Evolutionary conservation across 2,113 vertebrate genomes (phyloP).

Genomic region (Ascaphus truei): DNA sequence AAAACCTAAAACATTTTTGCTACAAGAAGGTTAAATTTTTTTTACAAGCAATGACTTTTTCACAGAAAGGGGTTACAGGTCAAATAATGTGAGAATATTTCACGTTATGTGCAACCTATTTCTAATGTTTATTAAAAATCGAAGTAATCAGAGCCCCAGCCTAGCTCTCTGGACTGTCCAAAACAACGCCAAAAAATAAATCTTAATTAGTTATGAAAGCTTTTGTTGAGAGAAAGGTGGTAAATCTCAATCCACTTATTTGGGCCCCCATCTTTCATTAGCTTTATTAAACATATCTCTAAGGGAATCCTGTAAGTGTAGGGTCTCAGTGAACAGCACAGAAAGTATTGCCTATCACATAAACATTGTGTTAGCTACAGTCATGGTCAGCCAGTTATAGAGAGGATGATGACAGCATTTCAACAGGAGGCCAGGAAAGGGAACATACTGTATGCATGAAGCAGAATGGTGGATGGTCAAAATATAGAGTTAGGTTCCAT

Average conservation of each 20-base stretch:
- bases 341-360: neutral
- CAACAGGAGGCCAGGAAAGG: neutral
- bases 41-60: too few species aligned
- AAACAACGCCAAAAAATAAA: constrained; percentile 18
- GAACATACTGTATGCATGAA: too few species aligned
- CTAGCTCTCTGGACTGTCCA: neutral
- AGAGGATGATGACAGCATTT: neutral
- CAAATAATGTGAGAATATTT: neutral
- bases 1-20: too few species aligned
- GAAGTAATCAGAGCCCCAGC: neutral
- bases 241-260: constrained; percentile 4
- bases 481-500: too few species aligned
- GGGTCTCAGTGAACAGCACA: neutral
- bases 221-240: neutral
- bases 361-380: neutral
- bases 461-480: too few species aligned
- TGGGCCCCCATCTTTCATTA: constrained; percentile 14
- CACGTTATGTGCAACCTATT: neutral
- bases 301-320: constrained; percentile 19
- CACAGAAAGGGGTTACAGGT: too few species aligned
- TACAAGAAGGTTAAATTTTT: too few species aligned
- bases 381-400: neutral
- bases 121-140: constrained; percentile 9
- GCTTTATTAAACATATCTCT: constrained; percentile 17
- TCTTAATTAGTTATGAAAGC: constrained; percentile 26